Conservation (phyloP, 2,888 invertebrate genomes). For the Neria commutata region DNA sequence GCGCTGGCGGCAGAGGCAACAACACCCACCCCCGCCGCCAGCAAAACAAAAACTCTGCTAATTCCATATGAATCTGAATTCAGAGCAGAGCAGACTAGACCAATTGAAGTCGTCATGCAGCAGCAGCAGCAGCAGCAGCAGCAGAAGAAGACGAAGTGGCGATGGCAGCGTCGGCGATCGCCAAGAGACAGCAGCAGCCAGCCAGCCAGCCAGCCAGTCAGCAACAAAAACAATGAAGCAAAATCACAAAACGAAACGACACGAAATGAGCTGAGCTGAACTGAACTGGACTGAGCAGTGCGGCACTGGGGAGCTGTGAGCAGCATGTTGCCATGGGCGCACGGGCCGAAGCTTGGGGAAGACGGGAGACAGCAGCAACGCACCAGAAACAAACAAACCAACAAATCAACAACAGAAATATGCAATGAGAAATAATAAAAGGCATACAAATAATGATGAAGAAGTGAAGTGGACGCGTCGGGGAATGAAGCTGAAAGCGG, state of each 20-base stretch:
- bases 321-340: background rate
- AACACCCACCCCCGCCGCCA: no score
- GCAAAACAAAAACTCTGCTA: no score
- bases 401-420: background rate
- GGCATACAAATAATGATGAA: background rate
- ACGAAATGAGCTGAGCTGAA: background rate
- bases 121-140: background rate
- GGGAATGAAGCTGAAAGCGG: background rate
- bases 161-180: no score
- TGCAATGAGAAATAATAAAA: conserved; percentile 10
- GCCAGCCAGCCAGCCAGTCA: background rate
- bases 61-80: no score
- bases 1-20: no score
- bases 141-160: no score
- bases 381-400: conserved; percentile 9
- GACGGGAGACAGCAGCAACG: background rate
- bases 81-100: no score
- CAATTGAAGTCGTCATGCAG: no score
- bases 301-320: background rate
- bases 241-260: conserved; percentile 1
- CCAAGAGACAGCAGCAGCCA: background rate
- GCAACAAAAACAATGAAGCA: background rate
- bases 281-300: background rate
- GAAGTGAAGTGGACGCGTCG: background rate
- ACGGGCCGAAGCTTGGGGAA: background rate